Conservation (phyloP, 2,888 invertebrate genomes). For the Podotricha telesiphe region DNA sequence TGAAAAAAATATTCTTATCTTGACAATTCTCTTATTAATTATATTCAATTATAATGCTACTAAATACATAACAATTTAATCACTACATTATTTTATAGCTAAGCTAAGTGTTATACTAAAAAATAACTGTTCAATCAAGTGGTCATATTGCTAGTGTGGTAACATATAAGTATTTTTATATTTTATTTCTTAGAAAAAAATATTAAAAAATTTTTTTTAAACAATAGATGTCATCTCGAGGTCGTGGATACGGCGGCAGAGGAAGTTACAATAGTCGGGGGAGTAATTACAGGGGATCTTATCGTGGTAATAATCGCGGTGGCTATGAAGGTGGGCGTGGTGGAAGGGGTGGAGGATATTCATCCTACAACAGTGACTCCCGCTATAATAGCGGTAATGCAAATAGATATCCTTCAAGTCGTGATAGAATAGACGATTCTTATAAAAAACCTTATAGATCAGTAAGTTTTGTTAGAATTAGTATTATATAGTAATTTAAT, state of each 20-base stretch:
- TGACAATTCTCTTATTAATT: too few relatives aligned
- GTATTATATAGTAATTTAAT: neutral
- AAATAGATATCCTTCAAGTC: slow-evolving; percentile 66
- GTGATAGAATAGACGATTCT: slow-evolving; percentile 75
- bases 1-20: too few relatives aligned
- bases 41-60: too few relatives aligned
- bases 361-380: slow-evolving; percentile 71
- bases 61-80: too few relatives aligned
- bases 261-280: slow-evolving; percentile 69
- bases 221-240: slow-evolving; percentile 76
- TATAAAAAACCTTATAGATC: slow-evolving; percentile 79
- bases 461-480: slow-evolving; percentile 55
- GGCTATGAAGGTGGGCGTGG: slow-evolving; percentile 73
- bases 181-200: too few relatives aligned
- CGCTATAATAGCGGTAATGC: slow-evolving; percentile 69
- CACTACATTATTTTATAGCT: too few relatives aligned
- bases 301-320: slow-evolving; percentile 69
- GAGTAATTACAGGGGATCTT: slow-evolving; percentile 69
- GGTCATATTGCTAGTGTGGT: too few relatives aligned
- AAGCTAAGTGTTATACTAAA: too few relatives aligned
- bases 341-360: slow-evolving; percentile 70
- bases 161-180: too few relatives aligned
- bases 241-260: slow-evolving; percentile 66
- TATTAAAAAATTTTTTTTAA: neutral
- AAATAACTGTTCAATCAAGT: too few relatives aligned